Percentiles rank a stretch among this genome's conserved stretches.
Evolutionary conservation across 2,888 invertebrate species (phyloP).

Genomic region (Autographa pulchrina): DNA sequence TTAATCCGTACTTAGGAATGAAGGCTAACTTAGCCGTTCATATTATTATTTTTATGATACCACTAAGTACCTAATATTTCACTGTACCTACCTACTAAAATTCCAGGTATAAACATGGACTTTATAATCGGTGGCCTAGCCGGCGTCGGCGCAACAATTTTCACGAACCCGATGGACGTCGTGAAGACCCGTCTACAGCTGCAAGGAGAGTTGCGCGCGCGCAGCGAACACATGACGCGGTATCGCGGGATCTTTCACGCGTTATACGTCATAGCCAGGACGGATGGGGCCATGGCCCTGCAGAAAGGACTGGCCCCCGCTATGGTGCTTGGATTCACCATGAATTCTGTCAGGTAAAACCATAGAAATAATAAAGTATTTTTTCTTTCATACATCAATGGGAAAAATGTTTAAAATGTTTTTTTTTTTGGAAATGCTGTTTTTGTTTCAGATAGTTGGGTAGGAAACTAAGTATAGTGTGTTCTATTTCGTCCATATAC

Average conservation of each 20-base stretch:
- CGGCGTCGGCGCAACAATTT: slow-evolving; percentile 93
- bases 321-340: slow-evolving; percentile 92
- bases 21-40: no score
- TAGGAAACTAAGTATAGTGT: no score
- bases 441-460: no score
- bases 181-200: slow-evolving; percentile 96
- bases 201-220: slow-evolving; percentile 93
- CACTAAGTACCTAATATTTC: no score
- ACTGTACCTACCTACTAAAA: no score
- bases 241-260: slow-evolving; percentile 95
- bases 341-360: slow-evolving; percentile 88
- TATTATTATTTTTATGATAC: no score
- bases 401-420: no score
- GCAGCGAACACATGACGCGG: slow-evolving; percentile 81
- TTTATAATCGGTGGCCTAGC: slow-evolving; percentile 92
- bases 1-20: no score
- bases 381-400: no score
- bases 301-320: slow-evolving; percentile 95
- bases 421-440: no score
- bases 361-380: no score
- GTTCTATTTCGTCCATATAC: no score
- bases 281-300: slow-evolving; percentile 93
- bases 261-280: slow-evolving; percentile 91
- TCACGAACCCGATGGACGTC: slow-evolving; percentile 97
- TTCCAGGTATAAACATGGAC: slow-evolving; percentile 87